phyloP scores from a whole-genome alignment of 2,113 vertebrate species.

The Peromyscus maniculatus region DNA sequence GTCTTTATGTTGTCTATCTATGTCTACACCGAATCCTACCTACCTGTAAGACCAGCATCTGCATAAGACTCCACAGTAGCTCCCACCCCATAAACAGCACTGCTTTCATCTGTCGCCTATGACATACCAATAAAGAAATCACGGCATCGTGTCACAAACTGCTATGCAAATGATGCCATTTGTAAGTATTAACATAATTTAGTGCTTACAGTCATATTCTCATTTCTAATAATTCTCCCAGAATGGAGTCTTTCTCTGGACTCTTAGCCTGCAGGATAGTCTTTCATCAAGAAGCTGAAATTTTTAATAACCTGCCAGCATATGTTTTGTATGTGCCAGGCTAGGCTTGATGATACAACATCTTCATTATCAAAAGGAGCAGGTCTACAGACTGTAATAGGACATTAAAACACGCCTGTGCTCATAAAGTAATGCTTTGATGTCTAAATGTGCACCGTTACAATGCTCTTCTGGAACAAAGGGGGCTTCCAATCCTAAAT shows the following conservation, averaged over 20 bases:
- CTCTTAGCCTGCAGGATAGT: slow-evolving; percentile 92
- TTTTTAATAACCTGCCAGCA: slow-evolving; percentile 93
- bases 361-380: slow-evolving; percentile 91
- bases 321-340: slow-evolving; percentile 87
- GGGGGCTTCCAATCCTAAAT: slow-evolving; percentile 82
- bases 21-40: slow-evolving; percentile 22
- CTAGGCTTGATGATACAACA: slow-evolving; percentile 85
- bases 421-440: slow-evolving; percentile 88
- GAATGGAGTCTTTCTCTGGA: slow-evolving; percentile 89
- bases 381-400: slow-evolving; percentile 86
- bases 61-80: slow-evolving; percentile 63
- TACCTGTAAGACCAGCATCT: slow-evolving; percentile 72
- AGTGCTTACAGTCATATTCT: slow-evolving; percentile 92
- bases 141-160: slow-evolving; percentile 86
- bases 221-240: slow-evolving; percentile 90
- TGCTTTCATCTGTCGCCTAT: slow-evolving; percentile 87
- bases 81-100: slow-evolving; percentile 75
- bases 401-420: slow-evolving; percentile 89
- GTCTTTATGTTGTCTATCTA: slow-evolving; percentile 38
- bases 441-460: slow-evolving; percentile 83
- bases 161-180: slow-evolving; percentile 92
- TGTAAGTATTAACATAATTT: slow-evolving; percentile 93
- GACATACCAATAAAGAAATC: slow-evolving; percentile 85
- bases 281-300: slow-evolving; percentile 92
- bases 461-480: slow-evolving; percentile 84